Conservation (phyloP, 2,888 invertebrate genomes). For the Noctua pronuba region DNA sequence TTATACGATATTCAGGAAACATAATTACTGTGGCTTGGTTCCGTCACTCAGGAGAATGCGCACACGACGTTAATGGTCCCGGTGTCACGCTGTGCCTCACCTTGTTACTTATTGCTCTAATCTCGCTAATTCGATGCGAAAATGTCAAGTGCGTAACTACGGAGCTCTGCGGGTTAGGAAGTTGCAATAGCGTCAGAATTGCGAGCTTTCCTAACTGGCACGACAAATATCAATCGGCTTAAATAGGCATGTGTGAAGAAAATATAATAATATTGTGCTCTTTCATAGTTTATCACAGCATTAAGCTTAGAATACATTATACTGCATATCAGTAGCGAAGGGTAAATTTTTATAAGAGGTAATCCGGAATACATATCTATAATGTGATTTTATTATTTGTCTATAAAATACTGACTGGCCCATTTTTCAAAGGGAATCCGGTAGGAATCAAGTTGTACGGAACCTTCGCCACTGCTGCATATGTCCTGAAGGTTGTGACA, state of each 20-base stretch:
- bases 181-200: neutral
- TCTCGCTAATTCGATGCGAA: slow-evolving; percentile 57
- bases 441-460: too few relatives aligned
- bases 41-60: slow-evolving; percentile 77
- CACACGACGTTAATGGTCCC: slow-evolving; percentile 65
- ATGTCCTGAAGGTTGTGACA: neutral
- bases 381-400: too few relatives aligned
- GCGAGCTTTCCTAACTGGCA: neutral
- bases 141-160: slow-evolving; percentile 21
- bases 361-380: too few relatives aligned
- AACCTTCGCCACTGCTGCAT: too few relatives aligned
- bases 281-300: neutral
- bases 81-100: slow-evolving; percentile 59
- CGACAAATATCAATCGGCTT: neutral
- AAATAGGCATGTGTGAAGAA: neutral
- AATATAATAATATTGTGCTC: neutral
- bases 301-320: neutral
- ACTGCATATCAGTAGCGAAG: too few relatives aligned
- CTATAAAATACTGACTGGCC: too few relatives aligned
- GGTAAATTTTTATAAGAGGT: too few relatives aligned
- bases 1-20: slow-evolving; percentile 77
- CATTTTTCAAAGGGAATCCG: too few relatives aligned
- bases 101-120: slow-evolving; percentile 62
- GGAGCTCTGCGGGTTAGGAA: neutral
- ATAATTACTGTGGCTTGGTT: slow-evolving; percentile 81